Base-by-base conservation (phyloP, 1,140 invertebrate species). In the Dendroctonus valens region DNA sequence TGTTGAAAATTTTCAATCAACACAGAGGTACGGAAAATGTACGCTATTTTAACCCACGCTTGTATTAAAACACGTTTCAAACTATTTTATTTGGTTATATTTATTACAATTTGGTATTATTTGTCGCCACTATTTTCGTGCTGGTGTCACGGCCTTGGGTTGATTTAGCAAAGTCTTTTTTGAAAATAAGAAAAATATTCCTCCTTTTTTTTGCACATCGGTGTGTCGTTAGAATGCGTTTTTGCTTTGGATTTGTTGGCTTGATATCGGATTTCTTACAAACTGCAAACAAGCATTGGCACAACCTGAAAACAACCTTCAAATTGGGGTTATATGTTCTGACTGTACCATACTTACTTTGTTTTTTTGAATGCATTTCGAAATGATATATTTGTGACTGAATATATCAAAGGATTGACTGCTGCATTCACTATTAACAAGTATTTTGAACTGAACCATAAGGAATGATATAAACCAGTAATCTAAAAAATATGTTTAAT, bases 331-430 rank as follows among this genome's bases (percentile, higher is more conserved):
- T 4, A 37, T 55, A 37, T 41, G 26, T 46, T 15, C 42, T 8
- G 11, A 44, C 96, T 96, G 94, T 93, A 96, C 80, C 40, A 41
- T 26, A 58, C 14, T 59, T 67, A 67, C 67, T 58, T 71, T 7
- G 70, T 69, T 38, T 52, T 67, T 60, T 68, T 67, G 49, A 69
- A 86, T 49, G 87, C 87, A 62, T 81, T 83, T 12, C 83, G 74
- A 69, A 90, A 86, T 70, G 85, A 85, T 39, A 85, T 82, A 70
- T 90, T 91, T 7, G 84, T 89, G 41, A 87, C 85, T 9, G 87
- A 89, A 66, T 90, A 91, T 46, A 91, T 86, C 2, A 91, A 75
- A 0, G 90, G 90, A 77, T 91, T 91, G 50, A 91, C 79, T 6
- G 88, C 87, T 15, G 87, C 85, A 74, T 90, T 90, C 5, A 85